Conservation (phyloP, 1,140 invertebrate species). For the Heliconius hewitsoni region DNA sequence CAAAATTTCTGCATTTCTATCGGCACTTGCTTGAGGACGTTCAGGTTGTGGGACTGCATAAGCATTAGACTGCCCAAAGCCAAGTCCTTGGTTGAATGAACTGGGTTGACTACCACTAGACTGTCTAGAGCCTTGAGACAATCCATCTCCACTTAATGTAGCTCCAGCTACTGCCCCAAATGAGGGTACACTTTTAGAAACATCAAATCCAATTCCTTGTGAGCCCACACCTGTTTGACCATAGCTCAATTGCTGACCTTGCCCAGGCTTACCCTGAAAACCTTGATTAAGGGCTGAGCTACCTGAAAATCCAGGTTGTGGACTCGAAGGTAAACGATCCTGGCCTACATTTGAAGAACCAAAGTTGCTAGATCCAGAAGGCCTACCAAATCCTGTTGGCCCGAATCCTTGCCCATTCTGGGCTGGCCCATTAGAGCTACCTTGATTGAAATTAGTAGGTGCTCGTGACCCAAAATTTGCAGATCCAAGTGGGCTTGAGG, state of each 20-base stretch:
- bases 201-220: slow-evolving; percentile 22
- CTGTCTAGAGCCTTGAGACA: neutral
- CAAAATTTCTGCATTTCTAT: slow-evolving; percentile 64
- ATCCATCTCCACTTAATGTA: neutral
- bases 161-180: slow-evolving; percentile 24
- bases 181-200: slow-evolving; percentile 21
- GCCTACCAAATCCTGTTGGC: neutral
- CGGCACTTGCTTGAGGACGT: slow-evolving; percentile 62
- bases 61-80: slow-evolving; percentile 37
- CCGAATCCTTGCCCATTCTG: slow-evolving; percentile 8
- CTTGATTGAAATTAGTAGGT: neutral
- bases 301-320: slow-evolving; percentile 7
- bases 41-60: slow-evolving; percentile 49
- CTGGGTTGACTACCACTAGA: slow-evolving; percentile 19
- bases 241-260: slow-evolving; percentile 27
- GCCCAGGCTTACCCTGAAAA: slow-evolving; percentile 3
- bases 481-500: slow-evolving; percentile 17
- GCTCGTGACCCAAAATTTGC: slow-evolving; percentile 24
- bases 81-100: slow-evolving; percentile 37
- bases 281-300: slow-evolving; percentile 17
- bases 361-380: neutral
- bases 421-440: neutral
- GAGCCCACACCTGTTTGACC: slow-evolving; percentile 21
- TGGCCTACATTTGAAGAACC: neutral
- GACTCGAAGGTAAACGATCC: neutral